Base-by-base conservation (phyloP, 2,888 invertebrate species). In the Pilophorus perplexus region DNA sequence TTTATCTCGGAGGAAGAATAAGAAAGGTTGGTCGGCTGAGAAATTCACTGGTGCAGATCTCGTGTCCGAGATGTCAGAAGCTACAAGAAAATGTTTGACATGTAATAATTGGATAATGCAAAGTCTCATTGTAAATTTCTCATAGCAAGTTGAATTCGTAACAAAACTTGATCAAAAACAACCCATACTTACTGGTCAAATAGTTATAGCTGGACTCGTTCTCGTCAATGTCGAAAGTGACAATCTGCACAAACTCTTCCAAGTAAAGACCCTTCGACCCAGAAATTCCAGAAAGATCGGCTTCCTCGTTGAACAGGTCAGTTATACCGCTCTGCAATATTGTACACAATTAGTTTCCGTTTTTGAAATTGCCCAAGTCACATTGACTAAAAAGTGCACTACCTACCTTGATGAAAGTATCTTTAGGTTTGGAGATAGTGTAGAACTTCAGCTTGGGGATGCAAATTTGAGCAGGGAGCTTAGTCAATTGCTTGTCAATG, bases 221-320 rank as follows among this genome's bases (percentile, higher is more conserved):
- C 68, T 84, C 82, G 72, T 85, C 84, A 0, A 85, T 83, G 4
- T 83, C 79, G 0, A 86, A 80, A 1, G 82, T 81, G 0, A 85
- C 85, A 67, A 84, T 82, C 73, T 86, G 86, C 1, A 85, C 85
- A 68, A 86, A 75, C 74, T 85, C 85, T 68, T 85, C 84, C 0
- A 86, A 82, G 73, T 83, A 84, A n/a, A 85, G 76, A 12, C 84
- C 83, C 65, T 80, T 78, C 48, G 82, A 81, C 2, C 81, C 76
- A 2, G 85, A 83, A 4, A 86, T 80, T 0, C 83, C 80, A 0
- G 81, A 79, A 16, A 86, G 76, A 71, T 85, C 83, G 0, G 85
- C 84, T 1, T 82, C 80, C 1, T 81, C 79, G 3, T 81, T 80
- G 75, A 85, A 85, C 54, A 85, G 79, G 67, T 79, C 80, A 71